Base-by-base conservation (phyloP, 2,113 vertebrate species). In the Salminus brasiliensis region DNA sequence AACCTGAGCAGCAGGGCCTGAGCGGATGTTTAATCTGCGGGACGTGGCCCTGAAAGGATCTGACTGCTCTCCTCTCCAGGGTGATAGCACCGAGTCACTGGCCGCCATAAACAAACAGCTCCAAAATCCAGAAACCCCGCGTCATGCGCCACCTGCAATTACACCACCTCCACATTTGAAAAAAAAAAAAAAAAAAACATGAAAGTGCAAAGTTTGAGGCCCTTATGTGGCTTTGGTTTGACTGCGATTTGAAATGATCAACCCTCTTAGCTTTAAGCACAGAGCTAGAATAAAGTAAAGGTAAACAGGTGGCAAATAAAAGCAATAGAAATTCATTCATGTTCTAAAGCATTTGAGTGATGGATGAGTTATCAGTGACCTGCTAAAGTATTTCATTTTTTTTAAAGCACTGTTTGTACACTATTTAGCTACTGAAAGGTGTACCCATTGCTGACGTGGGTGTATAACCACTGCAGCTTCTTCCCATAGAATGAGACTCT, bases 11-110 rank as follows among this genome's bases (percentile, higher is more conserved):
- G 87, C 85, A 84, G 90, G 85, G 32, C 83, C 88, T 88, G 85
- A 89, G 88, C 83, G 88, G 85, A 89, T 91, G 90, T 90, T 93
- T 93, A 89, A 92, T 92, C 91, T 88, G 67, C 86, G 91, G 85
- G 86, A 87, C 83, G 55, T 53, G 84, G 84, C 85, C 81, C 88
- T 92, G 90, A 91, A 85, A 65, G 87, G 89, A 92, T 93, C 81
- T 90, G 91, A 92, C 91, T 88, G 84, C 82, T 86, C 85, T 21
- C n/a, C 76, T 79, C 85, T 92, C 92, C 91, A 88, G 72, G 82
- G 89, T 86, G 90, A 87, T 87, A 53, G 60, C 60, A 67, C 74
- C 41, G 36, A 82, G 77, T 88, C 83, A 82, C 83, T 83, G 88
- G 83, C 85, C 90, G 86, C 88, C 83, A 91, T 90, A 89, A 91